Conservation (phyloP, 2,888 invertebrate species). For the Agriotes lineatus region DNA sequence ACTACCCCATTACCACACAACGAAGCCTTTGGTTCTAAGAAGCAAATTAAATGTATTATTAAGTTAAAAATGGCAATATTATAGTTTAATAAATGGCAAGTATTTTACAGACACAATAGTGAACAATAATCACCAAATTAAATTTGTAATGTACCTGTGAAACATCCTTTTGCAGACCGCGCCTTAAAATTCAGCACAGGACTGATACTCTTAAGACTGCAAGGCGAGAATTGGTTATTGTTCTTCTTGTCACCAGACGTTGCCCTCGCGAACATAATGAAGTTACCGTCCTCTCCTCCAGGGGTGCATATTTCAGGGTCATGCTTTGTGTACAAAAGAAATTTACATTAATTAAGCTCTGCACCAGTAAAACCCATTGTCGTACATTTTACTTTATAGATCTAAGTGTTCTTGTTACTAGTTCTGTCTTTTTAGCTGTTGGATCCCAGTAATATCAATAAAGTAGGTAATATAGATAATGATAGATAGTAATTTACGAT, state of each 20-base stretch:
- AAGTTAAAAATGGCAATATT: not conserved
- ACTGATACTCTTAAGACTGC: constrained; percentile 92
- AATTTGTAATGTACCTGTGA: constrained; percentile 80
- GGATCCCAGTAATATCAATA: too few relatives aligned
- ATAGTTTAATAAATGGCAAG: not conserved
- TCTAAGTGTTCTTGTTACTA: constrained; percentile 13
- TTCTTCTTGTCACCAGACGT: constrained; percentile 98
- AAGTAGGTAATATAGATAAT: too few relatives aligned
- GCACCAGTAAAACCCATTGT: constrained; percentile 29
- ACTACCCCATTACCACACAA: constrained; percentile 99
- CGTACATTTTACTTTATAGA: constrained; percentile 25
- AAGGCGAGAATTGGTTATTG: constrained; percentile 97
- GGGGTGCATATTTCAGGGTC: constrained; percentile 96
- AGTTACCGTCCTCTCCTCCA: constrained; percentile 97
- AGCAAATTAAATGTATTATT: not conserved
- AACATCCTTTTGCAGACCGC: constrained; percentile 90
- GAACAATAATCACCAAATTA: not conserved
- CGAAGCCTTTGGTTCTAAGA: constrained; percentile 88
- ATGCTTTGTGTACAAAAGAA: constrained; percentile 73
- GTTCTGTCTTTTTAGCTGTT: constrained; percentile 4
- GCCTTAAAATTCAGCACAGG: constrained; percentile 94
- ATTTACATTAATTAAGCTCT: constrained; percentile 37
- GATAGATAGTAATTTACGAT: too few relatives aligned
- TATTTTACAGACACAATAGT: too few relatives aligned
- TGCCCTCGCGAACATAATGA: constrained; percentile 99